Evolutionary conservation across 1,140 invertebrate species (phyloP), one percentile per base, ranked within the genome.

Genomic region (Cydia amplana): DNA sequence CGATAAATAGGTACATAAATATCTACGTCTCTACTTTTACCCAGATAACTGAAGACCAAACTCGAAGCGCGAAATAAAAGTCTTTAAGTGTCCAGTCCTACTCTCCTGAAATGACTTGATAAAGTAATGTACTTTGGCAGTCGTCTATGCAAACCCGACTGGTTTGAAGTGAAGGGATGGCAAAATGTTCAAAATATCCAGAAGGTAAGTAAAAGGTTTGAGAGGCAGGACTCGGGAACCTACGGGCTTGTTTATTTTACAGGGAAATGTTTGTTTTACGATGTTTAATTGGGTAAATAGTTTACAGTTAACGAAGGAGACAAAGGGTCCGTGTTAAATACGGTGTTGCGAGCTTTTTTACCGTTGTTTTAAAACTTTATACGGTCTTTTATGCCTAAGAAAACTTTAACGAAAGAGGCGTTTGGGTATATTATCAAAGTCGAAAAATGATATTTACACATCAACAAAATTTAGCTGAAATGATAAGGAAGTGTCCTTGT

Each of bases 281-380:
- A 89, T 86, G 75, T 89, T 86, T 89, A 87, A 89, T 89, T 89
- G 87, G 82, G 80, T 82, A 85, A 86, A 87, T 85, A 87, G 83
- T 86, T 87, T 83, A 85, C 77, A 82, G 83, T 82, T 89, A 87
- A 85, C 82, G 85, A 87, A 84, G 79, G 80, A 75, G 36, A 77
- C 79, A 78, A 82, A 82, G 78, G 80, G 84, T 77, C 65, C 65
- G 73, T 43, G 74, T 72, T 80, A 85, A 81, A 85, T 84, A 80
- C 78, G 74, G 70, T 18, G 75, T 73, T 75, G 77, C 76, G 74
- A 76, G 74, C 75, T 81, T 81, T 76, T 77, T 79, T 70, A 36
- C 14, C 64, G 16, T 36, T 65, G n/a, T 25, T 12, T 7, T 67
- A 25, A 16, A 67, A 70, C 14, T 70, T 70, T 43, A 43, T 18